Evolutionary conservation across 2,888 invertebrate species (phyloP).

Genomic region (Zygaena filipendulae): DNA sequence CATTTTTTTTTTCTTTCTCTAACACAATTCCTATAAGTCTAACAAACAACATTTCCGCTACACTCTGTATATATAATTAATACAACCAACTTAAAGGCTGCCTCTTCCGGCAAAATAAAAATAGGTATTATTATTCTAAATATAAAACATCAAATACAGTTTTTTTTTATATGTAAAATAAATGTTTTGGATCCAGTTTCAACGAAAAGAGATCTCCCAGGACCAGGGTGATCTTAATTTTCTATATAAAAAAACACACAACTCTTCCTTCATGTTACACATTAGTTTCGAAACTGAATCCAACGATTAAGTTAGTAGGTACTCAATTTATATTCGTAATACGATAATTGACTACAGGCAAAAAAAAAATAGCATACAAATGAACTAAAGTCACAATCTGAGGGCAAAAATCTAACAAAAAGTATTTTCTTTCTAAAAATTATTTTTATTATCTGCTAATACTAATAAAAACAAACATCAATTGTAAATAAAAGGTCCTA

Average conservation of each 20-base stretch:
- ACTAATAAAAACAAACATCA: too few species aligned
- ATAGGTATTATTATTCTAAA: too few species aligned
- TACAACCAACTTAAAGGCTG: conserved; percentile 27
- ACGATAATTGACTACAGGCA: conserved; percentile 8
- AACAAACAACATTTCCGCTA: too few species aligned
- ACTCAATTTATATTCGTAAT: conserved; percentile 2
- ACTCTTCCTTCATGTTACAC: too few species aligned
- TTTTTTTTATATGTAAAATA: too few species aligned
- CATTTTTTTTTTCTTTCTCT: conserved; percentile 8
- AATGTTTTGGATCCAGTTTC: conserved; percentile 28
- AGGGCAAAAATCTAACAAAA: conserved; percentile 27
- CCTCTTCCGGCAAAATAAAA: conserved; percentile 30
- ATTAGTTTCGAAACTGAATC: conserved; percentile 2
- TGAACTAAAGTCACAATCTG: conserved; percentile 23
- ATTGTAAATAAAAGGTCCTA: too few species aligned
- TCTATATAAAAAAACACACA: conserved; percentile 14
- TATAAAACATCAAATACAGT: conserved; percentile 27
- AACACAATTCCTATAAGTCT: conserved; percentile 20
- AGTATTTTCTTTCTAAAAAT: conserved; percentile 34
- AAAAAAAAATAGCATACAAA: conserved; percentile 16
- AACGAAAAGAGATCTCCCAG: too few species aligned
- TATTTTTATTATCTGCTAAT: conserved; percentile 16
- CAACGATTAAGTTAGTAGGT: neutral
- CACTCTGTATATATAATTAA: too few species aligned
- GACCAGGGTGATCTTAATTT: too few species aligned